A percentile compares a stretch with the other conserved stretches of the same genome.
Evolutionary conservation across 1,140 invertebrate species (phyloP).

Genomic region (Grapholita molesta): DNA sequence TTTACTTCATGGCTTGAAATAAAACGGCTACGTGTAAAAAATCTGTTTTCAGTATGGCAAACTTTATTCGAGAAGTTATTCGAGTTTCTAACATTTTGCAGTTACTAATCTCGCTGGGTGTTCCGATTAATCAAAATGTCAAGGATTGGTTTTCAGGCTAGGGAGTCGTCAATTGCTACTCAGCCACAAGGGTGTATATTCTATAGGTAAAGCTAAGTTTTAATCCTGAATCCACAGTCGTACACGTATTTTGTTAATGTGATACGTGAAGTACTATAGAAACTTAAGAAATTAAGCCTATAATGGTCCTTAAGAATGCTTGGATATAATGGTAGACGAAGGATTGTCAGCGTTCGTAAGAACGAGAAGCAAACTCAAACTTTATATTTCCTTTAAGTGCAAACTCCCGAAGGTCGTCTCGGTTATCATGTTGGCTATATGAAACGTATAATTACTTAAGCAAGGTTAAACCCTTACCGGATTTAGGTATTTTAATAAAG

Average conservation of each 20-base stretch:
- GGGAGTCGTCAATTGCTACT: not conserved
- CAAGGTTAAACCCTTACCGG: no score
- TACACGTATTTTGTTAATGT: not conserved
- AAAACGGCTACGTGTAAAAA: not conserved
- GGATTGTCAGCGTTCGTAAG: not conserved
- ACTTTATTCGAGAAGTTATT: not conserved
- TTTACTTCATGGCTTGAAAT: conserved; percentile 1
- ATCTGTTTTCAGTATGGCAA: not conserved
- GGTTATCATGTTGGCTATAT: no score
- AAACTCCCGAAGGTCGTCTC: no score
- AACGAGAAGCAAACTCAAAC: not conserved
- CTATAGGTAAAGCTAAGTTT: not conserved
- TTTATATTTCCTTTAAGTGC: not conserved
- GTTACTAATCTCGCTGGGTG: not conserved
- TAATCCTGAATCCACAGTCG: not conserved
- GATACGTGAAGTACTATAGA: not conserved
- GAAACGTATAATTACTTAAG: no score
- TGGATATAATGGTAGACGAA: no score
- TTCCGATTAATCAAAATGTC: conserved; percentile 12
- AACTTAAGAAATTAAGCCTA: no score
- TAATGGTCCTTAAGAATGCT: no score
- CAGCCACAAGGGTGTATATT: not conserved
- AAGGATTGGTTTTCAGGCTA: not conserved
- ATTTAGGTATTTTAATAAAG: no score
- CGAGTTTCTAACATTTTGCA: not conserved